Conservation (phyloP, 2,797 vertebrate genomes). For the Acanthiza pusilla region DNA sequence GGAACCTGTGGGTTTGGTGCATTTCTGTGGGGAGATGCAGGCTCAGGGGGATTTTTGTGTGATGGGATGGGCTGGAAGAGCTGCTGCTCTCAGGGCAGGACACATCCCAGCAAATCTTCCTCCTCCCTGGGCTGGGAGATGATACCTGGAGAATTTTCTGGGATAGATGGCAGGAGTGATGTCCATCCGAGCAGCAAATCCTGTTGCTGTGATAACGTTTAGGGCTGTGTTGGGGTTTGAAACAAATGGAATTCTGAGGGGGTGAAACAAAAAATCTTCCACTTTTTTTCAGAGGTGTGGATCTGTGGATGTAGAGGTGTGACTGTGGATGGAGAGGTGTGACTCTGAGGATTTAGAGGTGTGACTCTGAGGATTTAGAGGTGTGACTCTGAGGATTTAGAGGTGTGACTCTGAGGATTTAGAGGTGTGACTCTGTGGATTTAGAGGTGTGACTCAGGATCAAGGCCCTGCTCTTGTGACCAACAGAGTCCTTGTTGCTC, state of each 20-base stretch:
- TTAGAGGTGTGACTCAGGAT: neutral
- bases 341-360: neutral
- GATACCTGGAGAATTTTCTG: neutral
- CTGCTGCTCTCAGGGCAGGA: neutral
- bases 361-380: neutral
- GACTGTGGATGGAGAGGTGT: neutral
- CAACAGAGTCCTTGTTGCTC: neutral
- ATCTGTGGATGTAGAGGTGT: neutral
- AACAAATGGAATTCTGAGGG: neutral
- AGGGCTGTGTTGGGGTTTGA: neutral
- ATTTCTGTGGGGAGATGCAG: neutral
- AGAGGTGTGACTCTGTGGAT: neutral
- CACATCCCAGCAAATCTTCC: neutral
- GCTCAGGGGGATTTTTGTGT: neutral
- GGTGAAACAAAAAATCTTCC: neutral
- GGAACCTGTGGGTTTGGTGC: neutral
- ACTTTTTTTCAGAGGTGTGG: neutral
- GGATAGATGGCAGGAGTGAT: neutral
- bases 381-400: neutral
- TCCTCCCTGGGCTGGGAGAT: neutral
- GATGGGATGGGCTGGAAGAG: neutral
- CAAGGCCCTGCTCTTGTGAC: neutral
- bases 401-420: neutral
- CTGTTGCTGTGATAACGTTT: fast-evolving
- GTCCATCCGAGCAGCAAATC: neutral